These are phyloP conservation scores for Leptocoma aspasia DNA, from an alignment of 2,113 vertebrate genomes.

Conservation along the genomic window DNA sequence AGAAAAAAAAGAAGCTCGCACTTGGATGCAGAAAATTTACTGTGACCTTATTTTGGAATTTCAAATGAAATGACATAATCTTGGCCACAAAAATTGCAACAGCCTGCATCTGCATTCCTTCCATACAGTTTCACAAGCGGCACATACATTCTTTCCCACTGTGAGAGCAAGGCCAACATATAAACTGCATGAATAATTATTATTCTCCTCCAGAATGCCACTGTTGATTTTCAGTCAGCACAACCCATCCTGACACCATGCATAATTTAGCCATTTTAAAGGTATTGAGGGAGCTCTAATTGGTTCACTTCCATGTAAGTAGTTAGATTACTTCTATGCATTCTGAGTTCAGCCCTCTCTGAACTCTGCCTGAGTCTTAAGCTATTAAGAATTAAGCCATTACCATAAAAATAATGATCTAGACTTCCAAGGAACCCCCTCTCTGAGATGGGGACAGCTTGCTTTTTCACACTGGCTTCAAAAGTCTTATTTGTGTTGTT, in stretches of 20 bases:
- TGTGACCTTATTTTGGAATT: background rate
- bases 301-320: background rate
- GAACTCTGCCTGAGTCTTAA: background rate
- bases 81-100: background rate
- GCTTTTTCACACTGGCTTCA: background rate
- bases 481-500: background rate
- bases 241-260: background rate
- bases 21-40: background rate
- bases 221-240: background rate
- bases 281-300: background rate
- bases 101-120: slow-evolving; percentile 8
- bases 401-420: background rate
- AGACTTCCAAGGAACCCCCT: background rate
- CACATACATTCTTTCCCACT: background rate
- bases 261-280: background rate
- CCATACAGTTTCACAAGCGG: background rate
- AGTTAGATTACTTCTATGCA: background rate
- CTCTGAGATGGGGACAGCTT: background rate
- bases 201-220: background rate
- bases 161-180: background rate
- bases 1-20: background rate
- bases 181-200: background rate
- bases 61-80: background rate
- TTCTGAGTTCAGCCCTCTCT: background rate
- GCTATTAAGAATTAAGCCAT: background rate